Conservation (phyloP, 2,888 invertebrate genomes). For the Ditula angustiorana region DNA sequence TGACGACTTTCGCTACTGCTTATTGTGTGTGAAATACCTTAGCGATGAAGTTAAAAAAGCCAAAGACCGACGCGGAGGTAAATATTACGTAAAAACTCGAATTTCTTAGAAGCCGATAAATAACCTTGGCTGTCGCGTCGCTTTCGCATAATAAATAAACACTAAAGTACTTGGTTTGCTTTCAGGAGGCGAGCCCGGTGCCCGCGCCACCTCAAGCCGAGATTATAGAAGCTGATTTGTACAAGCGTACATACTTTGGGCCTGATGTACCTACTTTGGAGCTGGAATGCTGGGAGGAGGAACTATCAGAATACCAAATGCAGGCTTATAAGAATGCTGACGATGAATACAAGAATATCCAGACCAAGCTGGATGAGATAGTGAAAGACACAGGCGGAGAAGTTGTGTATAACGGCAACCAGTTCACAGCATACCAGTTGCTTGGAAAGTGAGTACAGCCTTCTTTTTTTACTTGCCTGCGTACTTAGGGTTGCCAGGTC, state of each 20-base stretch:
- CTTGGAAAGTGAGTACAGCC: constrained; percentile 80
- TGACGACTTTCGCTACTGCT: not conserved
- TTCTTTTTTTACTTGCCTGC: not conserved
- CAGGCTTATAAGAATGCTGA: constrained; percentile 87
- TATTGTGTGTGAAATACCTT: constrained; percentile 6
- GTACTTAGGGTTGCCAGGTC: too few relatives aligned
- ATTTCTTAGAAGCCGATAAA: constrained; percentile 17
- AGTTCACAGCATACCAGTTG: constrained; percentile 87
- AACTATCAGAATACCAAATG: constrained; percentile 88
- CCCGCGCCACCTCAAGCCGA: constrained; percentile 75
- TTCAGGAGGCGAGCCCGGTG: constrained; percentile 49
- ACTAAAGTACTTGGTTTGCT: constrained; percentile 34
- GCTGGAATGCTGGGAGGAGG: constrained; percentile 90
- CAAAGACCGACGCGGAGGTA: constrained; percentile 69
- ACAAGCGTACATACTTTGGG: constrained; percentile 79
- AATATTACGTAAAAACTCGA: not conserved
- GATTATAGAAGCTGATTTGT: constrained; percentile 78
- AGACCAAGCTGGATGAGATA: constrained; percentile 85
- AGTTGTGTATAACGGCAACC: constrained; percentile 88
- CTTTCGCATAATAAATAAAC: constrained; percentile 14
- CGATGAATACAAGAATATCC: constrained; percentile 88
- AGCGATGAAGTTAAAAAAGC: constrained; percentile 72
- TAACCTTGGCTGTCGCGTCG: constrained; percentile 16
- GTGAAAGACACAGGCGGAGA: constrained; percentile 86
- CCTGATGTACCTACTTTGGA: constrained; percentile 85